Base-by-base conservation (phyloP, 92 coral and sea anemone species). In the Palythoa caribaeorum region DNA sequence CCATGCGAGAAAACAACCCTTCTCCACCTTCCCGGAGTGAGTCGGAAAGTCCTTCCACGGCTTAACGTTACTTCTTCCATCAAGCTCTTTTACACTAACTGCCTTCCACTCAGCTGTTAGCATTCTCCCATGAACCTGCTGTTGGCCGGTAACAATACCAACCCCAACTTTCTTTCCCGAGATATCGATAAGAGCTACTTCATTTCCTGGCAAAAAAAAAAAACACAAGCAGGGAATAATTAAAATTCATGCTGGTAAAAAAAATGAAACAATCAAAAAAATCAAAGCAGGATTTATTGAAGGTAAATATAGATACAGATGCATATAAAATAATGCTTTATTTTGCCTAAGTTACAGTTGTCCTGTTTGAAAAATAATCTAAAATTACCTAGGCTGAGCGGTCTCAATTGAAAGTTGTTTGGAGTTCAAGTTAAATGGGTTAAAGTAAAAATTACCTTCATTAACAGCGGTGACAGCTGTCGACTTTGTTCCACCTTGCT, bases 11-110 rank as follows among this genome's bases (percentile, higher is more conserved):
- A 76, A 87, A 59, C 83, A 76, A 28, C 68, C 89, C 63, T 87
- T 87, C 68, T 76, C 84, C 38, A 87, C 89, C 35, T 21, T 59
- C 38, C 63, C 84, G 19, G 89, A 87, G 37, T 87, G 89, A 19
- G 73, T 75, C 55, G 89, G 89, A 63, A 52, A 87, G 17, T 87
- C 89, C 39, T 75, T 71, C 89, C 89, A 87, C 3, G 84, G 84
- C 84, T 55, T 59, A 19, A 87, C 76, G 28, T 17, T 66, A 9
- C 37, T 55, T 55, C 63, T 55, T 44, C 4, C n/a, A 66, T 66
- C 37, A 66, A 66, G 19, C 38, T 66, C 72, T 21, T 66, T 19
- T 6, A 66, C 72, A 66, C 72, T 66, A 21, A 66, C 72, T 12
- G 72, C 72, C 17, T 37, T 66, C 72, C 72, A 66, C 72, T 66